Base-by-base conservation (phyloP, 92 coral and sea anemone species). In the Phymanthus crucifer region DNA sequence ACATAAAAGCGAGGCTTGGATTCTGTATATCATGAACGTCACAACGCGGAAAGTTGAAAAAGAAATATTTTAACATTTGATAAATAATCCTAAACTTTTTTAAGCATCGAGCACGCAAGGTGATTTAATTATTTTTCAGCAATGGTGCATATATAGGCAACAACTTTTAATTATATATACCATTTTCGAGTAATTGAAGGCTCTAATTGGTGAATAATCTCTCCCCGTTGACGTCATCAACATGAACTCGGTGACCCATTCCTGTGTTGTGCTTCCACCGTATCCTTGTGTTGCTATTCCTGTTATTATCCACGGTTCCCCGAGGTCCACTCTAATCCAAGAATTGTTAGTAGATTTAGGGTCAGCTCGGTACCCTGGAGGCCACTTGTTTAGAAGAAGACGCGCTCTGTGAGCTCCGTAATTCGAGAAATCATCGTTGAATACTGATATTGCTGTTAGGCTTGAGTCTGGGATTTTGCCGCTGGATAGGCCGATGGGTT, bases 251-350 rank as follows among this genome's bases (percentile, higher is more conserved):
- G 84, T 72, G 18, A 89, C 80, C 92, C 92, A 89, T 81, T 85
- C 92, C 26, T 64, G 47, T 47, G 77, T 71, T 2, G 36, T 54
- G 31, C 66, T 40, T 32, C 72, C 83, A 3, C 82, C 92, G 73
- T 56, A 76, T 14, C 92, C 92, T 50, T 89, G 92, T 19, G 89
- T 89, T 0, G 89, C 84, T 52, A 89, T 81, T 12, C 80, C 92
- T 4, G 92, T 89, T 38, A 89, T 32, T 2, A 85, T 70, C 84
- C 73, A 80, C 1, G 78, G 76, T 78, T 80, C 78, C 3, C 64
- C 84, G 0, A 89, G 64, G 2, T 76, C 76, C 24, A 89, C 81
- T 37, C 27, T 83, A 52, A 89, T 40, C 61, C 90, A 81, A 1
- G 72, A 40, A 33, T 74, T 35, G 32, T 89, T 81, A 16, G 37